Evolutionary conservation across 2,888 invertebrate species (phyloP).

Genomic region (Hyposoter didymator): DNA sequence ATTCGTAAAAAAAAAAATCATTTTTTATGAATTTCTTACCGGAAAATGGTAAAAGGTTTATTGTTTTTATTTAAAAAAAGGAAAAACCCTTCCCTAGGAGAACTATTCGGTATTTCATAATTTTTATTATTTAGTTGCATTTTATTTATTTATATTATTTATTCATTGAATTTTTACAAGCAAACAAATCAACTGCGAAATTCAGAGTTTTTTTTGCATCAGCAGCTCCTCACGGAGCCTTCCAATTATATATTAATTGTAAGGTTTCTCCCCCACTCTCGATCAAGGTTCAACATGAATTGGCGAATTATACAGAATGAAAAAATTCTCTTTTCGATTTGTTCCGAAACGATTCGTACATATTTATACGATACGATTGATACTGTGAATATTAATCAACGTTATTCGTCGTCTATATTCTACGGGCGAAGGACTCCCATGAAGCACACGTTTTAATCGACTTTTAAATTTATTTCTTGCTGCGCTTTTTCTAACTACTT

Average conservation of each 20-base stretch:
- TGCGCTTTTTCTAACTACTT: not conserved
- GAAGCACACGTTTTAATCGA: not conserved
- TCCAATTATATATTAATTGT: not conserved
- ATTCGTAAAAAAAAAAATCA: not conserved
- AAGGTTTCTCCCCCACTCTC: not conserved
- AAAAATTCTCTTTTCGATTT: conserved; percentile 50
- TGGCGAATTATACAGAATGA: not conserved
- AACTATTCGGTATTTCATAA: too few relatives aligned
- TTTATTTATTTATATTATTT: too few relatives aligned
- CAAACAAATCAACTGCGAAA: too few relatives aligned
- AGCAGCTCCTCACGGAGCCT: too few relatives aligned
- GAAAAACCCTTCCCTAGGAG: not conserved
- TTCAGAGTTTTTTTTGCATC: too few relatives aligned
- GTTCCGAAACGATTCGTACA: not conserved
- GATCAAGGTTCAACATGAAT: not conserved
- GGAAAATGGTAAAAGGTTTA: not conserved
- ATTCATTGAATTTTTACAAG: too few relatives aligned
- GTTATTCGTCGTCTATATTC: not conserved
- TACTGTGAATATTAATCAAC: conserved; percentile 41
- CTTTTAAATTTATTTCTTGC: not conserved
- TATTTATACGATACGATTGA: conserved; percentile 7
- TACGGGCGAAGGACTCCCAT: conserved; percentile 28
- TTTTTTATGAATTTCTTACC: not conserved
- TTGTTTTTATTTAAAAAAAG: not conserved
- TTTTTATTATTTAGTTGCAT: too few relatives aligned